Base-by-base conservation (phyloP, 53 echinoderm and acorn worm genomes). In the Stichopus horrens region DNA sequence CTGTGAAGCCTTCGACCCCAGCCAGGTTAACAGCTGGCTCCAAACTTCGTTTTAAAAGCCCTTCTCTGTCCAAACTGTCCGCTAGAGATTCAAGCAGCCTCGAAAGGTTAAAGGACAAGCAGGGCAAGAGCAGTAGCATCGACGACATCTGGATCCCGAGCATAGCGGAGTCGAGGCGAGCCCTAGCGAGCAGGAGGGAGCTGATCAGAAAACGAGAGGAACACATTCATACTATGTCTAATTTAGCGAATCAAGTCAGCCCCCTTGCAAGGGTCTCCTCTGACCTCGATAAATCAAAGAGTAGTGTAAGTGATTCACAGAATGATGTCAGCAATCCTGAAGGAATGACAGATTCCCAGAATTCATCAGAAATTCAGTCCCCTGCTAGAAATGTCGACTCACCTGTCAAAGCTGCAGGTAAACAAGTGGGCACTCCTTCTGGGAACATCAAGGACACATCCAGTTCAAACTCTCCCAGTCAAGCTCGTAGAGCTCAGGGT, bases 131-230 rank as follows among this genome's bases (percentile, higher is more conserved):
- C 20, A 73, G 73, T 52, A 86, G 86, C 88, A 63, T 88, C 73
- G 71, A 87, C 21, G n/a, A 80, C 18, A 74, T 83, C 7, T 22
- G 58, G 23, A 79, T 93, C 9, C 94, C 91, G 6, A 91, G 88
- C 74, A 73, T 93, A 23, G 92, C 87, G 52, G 91, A 91, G 57
- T 74, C 92, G 8, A 89, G 94, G 14, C 71, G 77, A 52, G 87
- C 92, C 73, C 76, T 92, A 8, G 90, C 89, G 54, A 87, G 87
- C 66, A 23, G 94, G 74, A 76, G 88, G 51, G 91, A 93, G 74
- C 54, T 92, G 60, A 91, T 93, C 14, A 86, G 94, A 1, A 83
- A 89, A 20, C 85, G 91, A 53, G 81, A 74, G 56, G 86, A 86
- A 10, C 91, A 76, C 54, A 83, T 88, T 51, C 68, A 73, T 18